phyloP scores from a whole-genome alignment of 2,113 vertebrate species.

The Spizaetus ornatus region DNA sequence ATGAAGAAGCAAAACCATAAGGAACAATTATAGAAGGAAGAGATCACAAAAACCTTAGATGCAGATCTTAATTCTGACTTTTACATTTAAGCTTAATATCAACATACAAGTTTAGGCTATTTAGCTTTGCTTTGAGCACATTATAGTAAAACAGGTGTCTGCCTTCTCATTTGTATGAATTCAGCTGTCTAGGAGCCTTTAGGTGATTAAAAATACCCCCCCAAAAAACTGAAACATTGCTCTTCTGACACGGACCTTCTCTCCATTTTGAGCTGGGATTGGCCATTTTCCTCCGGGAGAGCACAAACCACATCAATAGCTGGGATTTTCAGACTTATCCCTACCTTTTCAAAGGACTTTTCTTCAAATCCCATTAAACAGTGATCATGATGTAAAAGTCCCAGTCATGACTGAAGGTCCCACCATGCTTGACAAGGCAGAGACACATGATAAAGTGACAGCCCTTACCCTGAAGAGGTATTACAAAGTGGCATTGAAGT shows the following conservation, averaged over 20 bases:
- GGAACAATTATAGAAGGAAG: not conserved
- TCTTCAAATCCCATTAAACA: not conserved
- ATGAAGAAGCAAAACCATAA: not conserved
- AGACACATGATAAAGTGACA: not conserved
- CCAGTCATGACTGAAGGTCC: not conserved
- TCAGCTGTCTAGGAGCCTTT: not conserved
- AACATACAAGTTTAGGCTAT: not conserved
- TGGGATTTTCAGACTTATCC: not conserved
- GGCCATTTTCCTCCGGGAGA: not conserved
- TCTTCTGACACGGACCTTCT: not conserved
- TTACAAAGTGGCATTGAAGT: not conserved
- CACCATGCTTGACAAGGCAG: not conserved
- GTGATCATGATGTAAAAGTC: not conserved
- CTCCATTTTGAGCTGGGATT: not conserved
- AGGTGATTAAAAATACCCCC: not conserved
- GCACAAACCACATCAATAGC: not conserved
- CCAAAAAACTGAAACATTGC: not conserved
- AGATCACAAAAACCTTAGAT: not conserved
- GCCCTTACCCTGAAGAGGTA: not conserved
- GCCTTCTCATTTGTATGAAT: not conserved
- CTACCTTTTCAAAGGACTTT: not conserved
- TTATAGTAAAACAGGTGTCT: not conserved
- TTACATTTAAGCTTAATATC: not conserved
- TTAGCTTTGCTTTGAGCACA: not conserved
- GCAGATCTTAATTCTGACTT: not conserved